Evolutionary conservation across 2,888 invertebrate species (phyloP).

Genomic region (Bedellia somnulentella): DNA sequence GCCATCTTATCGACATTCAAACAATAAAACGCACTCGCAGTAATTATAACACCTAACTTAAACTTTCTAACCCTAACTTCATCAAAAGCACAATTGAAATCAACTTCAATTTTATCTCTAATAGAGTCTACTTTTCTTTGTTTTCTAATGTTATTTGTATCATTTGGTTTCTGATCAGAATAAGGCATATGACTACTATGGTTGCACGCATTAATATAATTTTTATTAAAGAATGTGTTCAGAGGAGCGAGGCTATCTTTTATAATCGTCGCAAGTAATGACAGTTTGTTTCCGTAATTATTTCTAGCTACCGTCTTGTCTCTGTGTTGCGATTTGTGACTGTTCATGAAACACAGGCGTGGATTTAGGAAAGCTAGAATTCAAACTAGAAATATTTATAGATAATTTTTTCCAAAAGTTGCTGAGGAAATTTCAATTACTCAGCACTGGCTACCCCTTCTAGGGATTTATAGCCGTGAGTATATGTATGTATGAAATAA

Average conservation of each 20-base stretch:
- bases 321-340: too few species aligned
- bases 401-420: too few species aligned
- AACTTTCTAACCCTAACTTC: background rate
- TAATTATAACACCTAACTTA: conserved; percentile 5
- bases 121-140: background rate
- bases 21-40: conserved; percentile 7
- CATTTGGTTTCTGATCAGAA: conserved; percentile 7
- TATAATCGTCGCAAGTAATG: conserved; percentile 53
- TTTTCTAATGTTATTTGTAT: background rate
- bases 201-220: conserved; percentile 42
- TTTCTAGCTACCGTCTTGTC: conserved; percentile 38
- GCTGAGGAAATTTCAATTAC: too few species aligned
- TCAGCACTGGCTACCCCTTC: too few species aligned
- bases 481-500: too few species aligned
- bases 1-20: conserved; percentile 6
- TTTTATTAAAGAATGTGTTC: conserved; percentile 50
- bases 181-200: conserved; percentile 13
- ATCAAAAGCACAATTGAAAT: background rate
- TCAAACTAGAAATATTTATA: too few species aligned
- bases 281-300: conserved; percentile 51
- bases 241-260: conserved; percentile 45
- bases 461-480: too few species aligned
- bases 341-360: too few species aligned
- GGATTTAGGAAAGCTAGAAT: too few species aligned
- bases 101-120: background rate